phyloP scores from a whole-genome alignment of 2,113 vertebrate species.

The Pampusana beccarii region DNA sequence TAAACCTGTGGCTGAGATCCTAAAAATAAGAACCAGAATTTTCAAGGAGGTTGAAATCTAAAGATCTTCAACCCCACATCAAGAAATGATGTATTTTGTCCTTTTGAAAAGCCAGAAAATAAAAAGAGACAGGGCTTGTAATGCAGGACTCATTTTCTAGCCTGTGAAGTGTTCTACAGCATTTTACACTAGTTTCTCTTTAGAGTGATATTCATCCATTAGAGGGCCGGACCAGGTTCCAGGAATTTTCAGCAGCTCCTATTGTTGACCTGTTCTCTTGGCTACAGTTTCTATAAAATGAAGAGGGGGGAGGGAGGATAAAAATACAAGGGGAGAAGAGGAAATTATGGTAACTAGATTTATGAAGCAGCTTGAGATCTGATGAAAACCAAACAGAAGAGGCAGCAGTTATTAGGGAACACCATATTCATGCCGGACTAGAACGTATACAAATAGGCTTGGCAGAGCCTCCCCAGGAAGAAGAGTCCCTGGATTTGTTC shows the following conservation, averaged over 20 bases:
- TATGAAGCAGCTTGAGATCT: not conserved
- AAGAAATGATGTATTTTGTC: not conserved
- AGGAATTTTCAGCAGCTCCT: not conserved
- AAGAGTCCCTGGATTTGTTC: not conserved
- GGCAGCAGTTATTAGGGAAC: not conserved
- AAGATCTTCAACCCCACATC: not conserved
- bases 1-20: slow-evolving; percentile 9
- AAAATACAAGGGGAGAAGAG: not conserved
- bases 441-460: not conserved
- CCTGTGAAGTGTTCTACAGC: not conserved
- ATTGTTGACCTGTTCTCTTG: not conserved
- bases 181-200: not conserved
- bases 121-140: not conserved
- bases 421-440: not conserved
- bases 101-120: not conserved
- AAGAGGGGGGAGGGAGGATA: not conserved
- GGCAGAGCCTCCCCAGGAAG: not conserved
- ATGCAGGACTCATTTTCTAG: not conserved
- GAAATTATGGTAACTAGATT: not conserved
- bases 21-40: slow-evolving; percentile 27
- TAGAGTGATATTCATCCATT: not conserved
- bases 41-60: not conserved
- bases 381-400: not conserved
- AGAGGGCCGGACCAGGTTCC: not conserved
- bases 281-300: not conserved